Evolutionary conservation across 2,797 vertebrate species (phyloP).

Genomic region (Fundulus diaphanus): DNA sequence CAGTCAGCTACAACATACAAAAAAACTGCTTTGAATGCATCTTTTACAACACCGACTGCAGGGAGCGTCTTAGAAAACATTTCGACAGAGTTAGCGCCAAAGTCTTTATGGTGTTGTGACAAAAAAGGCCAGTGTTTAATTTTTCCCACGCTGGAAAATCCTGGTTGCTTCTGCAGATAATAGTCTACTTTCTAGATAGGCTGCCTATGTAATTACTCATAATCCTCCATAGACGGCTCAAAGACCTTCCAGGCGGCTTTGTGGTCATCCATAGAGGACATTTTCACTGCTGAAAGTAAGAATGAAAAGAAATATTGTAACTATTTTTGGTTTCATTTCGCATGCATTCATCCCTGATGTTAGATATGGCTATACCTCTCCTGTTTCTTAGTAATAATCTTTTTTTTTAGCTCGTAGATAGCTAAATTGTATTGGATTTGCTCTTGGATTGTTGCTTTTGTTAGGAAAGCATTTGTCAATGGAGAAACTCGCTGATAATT

Average conservation of each 20-base stretch:
- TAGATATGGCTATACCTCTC: no score
- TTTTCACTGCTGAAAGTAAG: conserved; percentile 20
- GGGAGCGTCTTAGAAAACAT: conserved; percentile 31
- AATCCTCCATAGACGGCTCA: conserved; percentile 21
- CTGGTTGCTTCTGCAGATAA: conserved; percentile 39
- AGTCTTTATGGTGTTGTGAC: conserved; percentile 29
- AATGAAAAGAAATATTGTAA: conserved; percentile 16
- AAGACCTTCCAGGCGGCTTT: conserved; percentile 26
- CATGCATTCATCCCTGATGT: no score
- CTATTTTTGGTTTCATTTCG: conserved; percentile 6
- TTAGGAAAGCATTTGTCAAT: conserved; percentile 6
- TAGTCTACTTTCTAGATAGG: conserved; percentile 17
- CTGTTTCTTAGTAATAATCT: neutral
- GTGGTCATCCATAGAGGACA: conserved; percentile 24
- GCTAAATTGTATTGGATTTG: neutral
- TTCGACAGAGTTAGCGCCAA: conserved; percentile 27
- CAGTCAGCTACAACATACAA: conserved; percentile 24
- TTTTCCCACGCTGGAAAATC: conserved; percentile 37
- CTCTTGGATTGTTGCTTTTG: neutral
- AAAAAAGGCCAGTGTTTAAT: conserved; percentile 22
- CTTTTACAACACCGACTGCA: conserved; percentile 33
- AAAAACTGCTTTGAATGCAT: conserved; percentile 36
- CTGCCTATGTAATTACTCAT: conserved; percentile 22
- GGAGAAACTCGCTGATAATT: neutral
- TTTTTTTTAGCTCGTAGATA: neutral